Evolutionary conservation across 2,888 invertebrate genomes (phyloP), one percentile per base, ranked within the genome.

Genomic region (Dasypolia templi): DNA sequence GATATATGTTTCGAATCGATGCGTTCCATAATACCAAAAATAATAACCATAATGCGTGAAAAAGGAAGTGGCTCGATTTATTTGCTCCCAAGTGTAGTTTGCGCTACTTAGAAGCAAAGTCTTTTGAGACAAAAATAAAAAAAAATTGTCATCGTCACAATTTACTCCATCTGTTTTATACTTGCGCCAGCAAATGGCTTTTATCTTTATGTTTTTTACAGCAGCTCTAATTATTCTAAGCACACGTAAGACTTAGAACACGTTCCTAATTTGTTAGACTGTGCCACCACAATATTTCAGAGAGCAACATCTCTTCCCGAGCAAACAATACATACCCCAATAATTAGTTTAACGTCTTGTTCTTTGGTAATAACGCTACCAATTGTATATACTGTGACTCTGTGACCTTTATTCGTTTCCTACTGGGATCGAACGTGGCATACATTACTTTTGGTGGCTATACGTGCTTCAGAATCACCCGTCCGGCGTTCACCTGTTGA

Each of bases 331-430:
- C 39, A 14, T 59, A 17, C 32, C 7, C 35, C 56, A 51, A 73
- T 75, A 85, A 83, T 75, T 83, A 75, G 72, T 79, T 83, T 75
- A 77, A 67, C 69, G 72, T 56, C 26, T 71, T 61, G 65, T 65
- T 71, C 82, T 66, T 69, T 44, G n/a, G 63, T 67, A 70, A 76
- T 82, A 73, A 73, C 14, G 64, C 73, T 72, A 79, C 53, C 42
- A 65, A 64, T 85, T 75, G 69, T 73, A 73, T 68, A 53, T 56
- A 67, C 74, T 70, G 68, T 78, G 72, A 79, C 83, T 69, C 58
- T 72, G 62, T 77, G 67, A 75, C 85, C 86, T 83, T 81, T 78
- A 62, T 0, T 51, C 32, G 72, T 75, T 77, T 72, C 61, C 66
- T 83, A 75, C 58, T 59, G 61, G 39, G 42, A 58, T 62, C 58